Evolutionary conservation across 2,797 vertebrate species (phyloP), one percentile per base, ranked within the genome.

Genomic region (Falco peregrinus): DNA sequence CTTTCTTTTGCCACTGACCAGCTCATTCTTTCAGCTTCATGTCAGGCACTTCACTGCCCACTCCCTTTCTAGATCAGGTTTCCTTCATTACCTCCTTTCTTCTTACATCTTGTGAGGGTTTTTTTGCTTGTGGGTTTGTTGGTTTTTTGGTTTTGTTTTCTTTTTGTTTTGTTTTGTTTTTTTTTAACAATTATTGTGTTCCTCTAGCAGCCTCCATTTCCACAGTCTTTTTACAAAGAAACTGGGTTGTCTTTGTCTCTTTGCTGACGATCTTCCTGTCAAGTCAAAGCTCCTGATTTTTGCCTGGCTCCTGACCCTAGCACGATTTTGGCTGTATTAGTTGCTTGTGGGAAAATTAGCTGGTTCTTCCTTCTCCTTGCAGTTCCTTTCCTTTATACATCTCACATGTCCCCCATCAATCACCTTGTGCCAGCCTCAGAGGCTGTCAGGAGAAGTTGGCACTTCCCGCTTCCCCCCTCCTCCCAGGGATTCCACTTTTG

Each of bases 341-440:
- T 69, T 74, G 25, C 80, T 67, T n/a, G 71, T 57, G 77, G 31
- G 63, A 85, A 65, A 87, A 92, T 87, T 45, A 80, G 37, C 60
- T 41, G 28, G 16, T 73, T 87, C 63, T 92, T 93, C 74, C 80
- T 82, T 76, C 63, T 95, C 59, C 74, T 74, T 1, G 0, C 68
- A 91, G 78, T 83, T 94, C 87, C 70, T 78, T 90, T 91, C 60
- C 69, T 95, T 94, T 94, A 10, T 81, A 26, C n/a, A 15, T 56
- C 73, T 65, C 9, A 1, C 89, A 25, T 78, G 69, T 91, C 41
- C 61, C 82, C 57, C 74, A 94, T 96, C 82, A 16, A 93, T 91
- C 92, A 91, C 76, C 5, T 37, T 26, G 73, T 91, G 65, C 73
- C 91, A 76, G 47, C 26, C 43, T 71, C 59, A 18, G 71, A 28